Base-by-base conservation (phyloP, 2,797 vertebrate species). In the Vespertilio murinus region DNA sequence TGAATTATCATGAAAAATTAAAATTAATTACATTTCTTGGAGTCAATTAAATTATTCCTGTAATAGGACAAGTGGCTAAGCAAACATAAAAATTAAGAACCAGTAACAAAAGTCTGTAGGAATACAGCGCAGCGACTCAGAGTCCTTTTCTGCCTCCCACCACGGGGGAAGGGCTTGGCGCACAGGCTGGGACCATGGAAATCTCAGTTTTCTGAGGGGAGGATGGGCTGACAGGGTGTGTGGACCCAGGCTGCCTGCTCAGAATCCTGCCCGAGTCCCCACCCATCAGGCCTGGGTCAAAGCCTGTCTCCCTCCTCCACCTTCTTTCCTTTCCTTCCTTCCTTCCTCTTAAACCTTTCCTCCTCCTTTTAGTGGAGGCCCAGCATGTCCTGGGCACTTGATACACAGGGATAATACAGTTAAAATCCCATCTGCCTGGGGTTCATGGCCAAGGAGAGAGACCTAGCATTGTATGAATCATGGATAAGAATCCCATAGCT, bases 11-110 rank as follows among this genome's bases (percentile, higher is more conserved):
- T 0, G 93, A 94, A 95, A 97, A 97, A 98, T 98, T 98, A 98
- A 97, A 98, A 98, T 98, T 98, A 98, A 98, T 98, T 97, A 95
- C 96, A 52, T 98, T 98, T 98, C 97, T 97, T 97, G 93, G 81
- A 96, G 95, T 97, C 98, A 98, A 98, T 98, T 97, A 96, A 98
- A 98, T 98, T 96, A 97, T 97, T 98, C 95, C 94, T 97, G 35
- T 96, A 95, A 75, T 5, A 88, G 95, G 97, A 96, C 96, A 91
- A 85, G 94, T 1, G 22, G 95, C 88, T 92, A 97, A 67, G 97
- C 92, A 95, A 35, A 95, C 88, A 33, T 95, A 94, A 97, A 90
- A 97, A 96, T 96, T 14, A 94, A 87, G 69, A 82, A 30, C 71
- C 9, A 0, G 81, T 40, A 61, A 7, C 0, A 52, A 54, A 90